phyloP scores from a whole-genome alignment of 1,140 invertebrate genomes.

The Drosophila neocordata region DNA sequence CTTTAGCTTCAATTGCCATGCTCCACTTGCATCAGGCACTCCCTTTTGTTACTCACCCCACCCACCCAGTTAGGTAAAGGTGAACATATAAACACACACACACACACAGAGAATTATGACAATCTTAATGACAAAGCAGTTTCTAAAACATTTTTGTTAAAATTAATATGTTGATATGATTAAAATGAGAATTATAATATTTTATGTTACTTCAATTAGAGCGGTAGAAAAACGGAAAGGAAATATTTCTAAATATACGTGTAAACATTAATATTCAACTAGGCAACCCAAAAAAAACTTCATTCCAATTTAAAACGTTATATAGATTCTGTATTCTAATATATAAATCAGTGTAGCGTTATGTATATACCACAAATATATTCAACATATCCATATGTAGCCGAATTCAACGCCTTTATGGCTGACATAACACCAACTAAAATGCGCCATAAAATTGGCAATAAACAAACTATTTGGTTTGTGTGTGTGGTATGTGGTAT shows the following conservation, averaged over 20 bases:
- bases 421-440: background rate
- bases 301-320: too few relatives aligned
- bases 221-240: slow-evolving; percentile 47
- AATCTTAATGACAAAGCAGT: slow-evolving; percentile 59
- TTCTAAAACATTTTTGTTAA: slow-evolving; percentile 44
- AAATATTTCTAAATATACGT: background rate
- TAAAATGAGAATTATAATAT: slow-evolving; percentile 15
- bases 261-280: too few relatives aligned
- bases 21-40: slow-evolving; percentile 50
- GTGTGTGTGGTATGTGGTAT: too few relatives aligned
- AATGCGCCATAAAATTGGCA: slow-evolving; percentile 2
- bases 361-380: background rate
- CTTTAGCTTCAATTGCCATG: slow-evolving; percentile 26
- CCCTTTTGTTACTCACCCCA: slow-evolving; percentile 43
- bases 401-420: background rate
- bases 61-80: background rate
- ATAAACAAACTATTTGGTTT: background rate
- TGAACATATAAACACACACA: slow-evolving; percentile 33
- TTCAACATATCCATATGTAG: background rate
- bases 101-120: slow-evolving; percentile 53
- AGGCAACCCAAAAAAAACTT: too few relatives aligned
- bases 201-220: slow-evolving; percentile 38
- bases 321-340: background rate
- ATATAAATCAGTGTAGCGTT: background rate
- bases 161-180: slow-evolving; percentile 24